Base-by-base conservation (phyloP, 1,140 invertebrate species). In the Lordiphosa clarofinis region DNA sequence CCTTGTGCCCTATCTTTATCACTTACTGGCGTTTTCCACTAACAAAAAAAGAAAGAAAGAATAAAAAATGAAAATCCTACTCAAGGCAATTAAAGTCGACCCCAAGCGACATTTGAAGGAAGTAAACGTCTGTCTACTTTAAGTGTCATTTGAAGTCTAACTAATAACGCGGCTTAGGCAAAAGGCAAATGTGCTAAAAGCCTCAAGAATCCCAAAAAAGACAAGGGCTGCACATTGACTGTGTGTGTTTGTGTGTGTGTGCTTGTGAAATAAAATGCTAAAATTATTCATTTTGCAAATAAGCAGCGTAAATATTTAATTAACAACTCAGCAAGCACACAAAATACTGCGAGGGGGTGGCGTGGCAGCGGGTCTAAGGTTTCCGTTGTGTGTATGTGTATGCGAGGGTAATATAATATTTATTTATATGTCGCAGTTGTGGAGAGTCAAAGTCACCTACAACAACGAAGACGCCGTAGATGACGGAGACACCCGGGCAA, bases 241-340 rank as follows among this genome's bases (percentile, higher is more conserved):
- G 19, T 19, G 19, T 19, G 42, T 44, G 42, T 19, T 21, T 44
- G 42, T 44, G 24, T 46, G 43, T 33, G 11, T 13, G 11, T 15
- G 13, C 38, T 40, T 78, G 56, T 56, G 68, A 75, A 82, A 82
- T 84, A 84, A 82, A 82, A 82, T 82, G 73, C 78, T 82, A 62
- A 82, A 82, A 76, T 82, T 82, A 82, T 84, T 82, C 76, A 82
- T 82, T 82, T 82, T 82, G 76, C 76, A 82, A 82, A 82, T 82
- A 82, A 82, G 76, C 76, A 84, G 78, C 53, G 78, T 82, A 82
- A 82, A 82, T 82, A 84, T 82, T 82, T 82, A 82, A 82, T 82
- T 82, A 82, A 84, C 76, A 82, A 78, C 76, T 76, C 76, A 62
- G 66, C 47, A 68, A 19, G 42, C 50, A 57, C 42, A 54, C 47